Evolutionary conservation across 2,113 vertebrate species (phyloP).

Genomic region (Dasypus novemcinctus): DNA sequence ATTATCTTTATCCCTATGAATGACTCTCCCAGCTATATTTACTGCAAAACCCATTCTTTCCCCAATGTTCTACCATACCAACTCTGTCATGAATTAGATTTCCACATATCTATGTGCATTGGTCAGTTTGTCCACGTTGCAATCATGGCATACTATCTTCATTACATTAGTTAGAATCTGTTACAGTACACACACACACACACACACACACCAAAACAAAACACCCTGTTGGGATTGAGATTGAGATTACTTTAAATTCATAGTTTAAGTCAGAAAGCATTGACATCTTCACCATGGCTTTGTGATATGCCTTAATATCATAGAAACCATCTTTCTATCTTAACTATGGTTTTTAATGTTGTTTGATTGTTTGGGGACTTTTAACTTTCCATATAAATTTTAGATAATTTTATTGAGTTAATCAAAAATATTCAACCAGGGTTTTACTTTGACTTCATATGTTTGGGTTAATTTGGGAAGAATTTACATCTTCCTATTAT

Average conservation of each 20-base stretch:
- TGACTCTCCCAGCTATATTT: neutral
- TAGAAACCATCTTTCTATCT: neutral
- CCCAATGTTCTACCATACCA: neutral
- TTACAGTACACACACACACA: neutral
- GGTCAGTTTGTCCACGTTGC: neutral
- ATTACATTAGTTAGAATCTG: neutral
- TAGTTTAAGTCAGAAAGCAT: neutral
- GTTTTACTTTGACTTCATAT: neutral
- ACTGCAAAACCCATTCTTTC: neutral
- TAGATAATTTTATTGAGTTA: neutral
- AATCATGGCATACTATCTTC: neutral
- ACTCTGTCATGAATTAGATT: neutral
- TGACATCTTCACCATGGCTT: neutral
- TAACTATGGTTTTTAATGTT: neutral
- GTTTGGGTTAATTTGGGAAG: neutral
- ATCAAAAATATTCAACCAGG: neutral
- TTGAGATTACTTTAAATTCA: neutral
- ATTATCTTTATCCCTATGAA: constrained; percentile 11
- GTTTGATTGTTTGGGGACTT: neutral
- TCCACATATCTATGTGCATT: neutral
- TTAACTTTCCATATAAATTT: constrained; percentile 19
- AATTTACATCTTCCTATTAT: neutral
- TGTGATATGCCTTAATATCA: neutral
- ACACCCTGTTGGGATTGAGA: neutral
- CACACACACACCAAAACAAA: neutral